Percentiles rank a stretch among this genome's conserved stretches.
Evolutionary conservation across 2,797 vertebrate species (phyloP).

Genomic region (Forpus xanthops): DNA sequence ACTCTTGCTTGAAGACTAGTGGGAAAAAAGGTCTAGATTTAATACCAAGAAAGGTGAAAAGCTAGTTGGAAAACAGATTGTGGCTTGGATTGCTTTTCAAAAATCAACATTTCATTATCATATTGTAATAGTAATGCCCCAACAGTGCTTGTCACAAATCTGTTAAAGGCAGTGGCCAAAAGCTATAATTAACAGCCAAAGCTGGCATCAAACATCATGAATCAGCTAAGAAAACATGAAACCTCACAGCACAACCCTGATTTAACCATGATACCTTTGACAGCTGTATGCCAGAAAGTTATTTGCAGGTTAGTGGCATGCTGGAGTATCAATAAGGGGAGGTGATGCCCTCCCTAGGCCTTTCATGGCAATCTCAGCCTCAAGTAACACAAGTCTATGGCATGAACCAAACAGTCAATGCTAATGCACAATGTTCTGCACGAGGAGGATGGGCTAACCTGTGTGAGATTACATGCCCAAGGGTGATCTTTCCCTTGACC

Average conservation of each 20-base stretch:
- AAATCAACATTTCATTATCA: background rate
- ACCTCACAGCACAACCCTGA: background rate
- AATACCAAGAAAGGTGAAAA: background rate
- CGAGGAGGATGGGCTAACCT: background rate
- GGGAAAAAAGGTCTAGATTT: background rate
- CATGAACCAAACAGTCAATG: rapidly evolving
- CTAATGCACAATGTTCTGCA: rapidly evolving
- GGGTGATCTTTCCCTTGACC: rapidly evolving
- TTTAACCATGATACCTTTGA: background rate
- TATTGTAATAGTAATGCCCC: background rate
- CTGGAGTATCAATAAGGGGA: rapidly evolving
- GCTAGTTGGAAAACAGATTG: background rate
- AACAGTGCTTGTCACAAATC: background rate
- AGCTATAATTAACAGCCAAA: background rate
- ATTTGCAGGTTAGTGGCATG: background rate
- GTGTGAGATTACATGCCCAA: rapidly evolving
- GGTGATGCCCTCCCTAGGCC: background rate
- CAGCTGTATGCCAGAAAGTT: background rate
- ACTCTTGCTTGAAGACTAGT: background rate
- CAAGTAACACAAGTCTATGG: background rate
- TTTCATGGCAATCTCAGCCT: background rate
- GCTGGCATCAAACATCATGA: background rate
- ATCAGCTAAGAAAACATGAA: conserved; percentile 11
- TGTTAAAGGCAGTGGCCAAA: background rate
- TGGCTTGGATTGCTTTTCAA: background rate